A percentile compares a stretch with the other conserved stretches of the same genome.
Evolutionary conservation across 2,888 invertebrate species (phyloP).

Genomic region (Leptinotarsa rubiginosa): DNA sequence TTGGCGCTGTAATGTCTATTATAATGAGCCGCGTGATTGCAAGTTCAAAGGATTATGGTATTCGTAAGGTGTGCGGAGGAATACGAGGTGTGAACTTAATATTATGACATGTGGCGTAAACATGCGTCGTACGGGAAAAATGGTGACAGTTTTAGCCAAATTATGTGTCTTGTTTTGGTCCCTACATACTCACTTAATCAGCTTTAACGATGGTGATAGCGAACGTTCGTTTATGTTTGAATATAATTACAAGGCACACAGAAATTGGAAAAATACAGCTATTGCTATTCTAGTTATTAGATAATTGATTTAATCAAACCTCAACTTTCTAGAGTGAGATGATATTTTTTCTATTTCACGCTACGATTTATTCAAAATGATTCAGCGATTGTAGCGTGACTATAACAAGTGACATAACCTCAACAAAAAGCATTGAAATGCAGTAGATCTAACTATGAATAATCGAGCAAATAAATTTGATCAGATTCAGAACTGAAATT

Average conservation of each 20-base stretch:
- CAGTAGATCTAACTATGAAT: not conserved
- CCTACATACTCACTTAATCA: not conserved
- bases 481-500: constrained; percentile 7
- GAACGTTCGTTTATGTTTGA: not conserved
- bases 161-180: not conserved
- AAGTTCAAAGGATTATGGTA: not conserved
- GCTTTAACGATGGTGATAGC: constrained; percentile 1
- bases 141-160: constrained; percentile 1
- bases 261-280: not conserved
- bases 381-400: constrained; percentile 23
- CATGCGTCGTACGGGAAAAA: not conserved
- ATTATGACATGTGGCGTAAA: constrained; percentile 8
- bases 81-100: constrained; percentile 9
- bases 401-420: constrained; percentile 17
- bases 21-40: constrained; percentile 12
- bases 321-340: constrained; percentile 38
- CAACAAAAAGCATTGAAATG: constrained; percentile 19
- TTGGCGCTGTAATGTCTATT: not conserved
- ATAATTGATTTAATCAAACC: constrained; percentile 26
- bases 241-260: too few relatives aligned
- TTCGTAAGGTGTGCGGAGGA: not conserved
- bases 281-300: constrained; percentile 19
- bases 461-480: constrained; percentile 21
- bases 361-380: constrained; percentile 35
- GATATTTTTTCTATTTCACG: constrained; percentile 37